These are phyloP conservation scores for Saccopteryx leptura DNA, from an alignment of 2,113 vertebrate species.

Conservation along the genomic window DNA sequence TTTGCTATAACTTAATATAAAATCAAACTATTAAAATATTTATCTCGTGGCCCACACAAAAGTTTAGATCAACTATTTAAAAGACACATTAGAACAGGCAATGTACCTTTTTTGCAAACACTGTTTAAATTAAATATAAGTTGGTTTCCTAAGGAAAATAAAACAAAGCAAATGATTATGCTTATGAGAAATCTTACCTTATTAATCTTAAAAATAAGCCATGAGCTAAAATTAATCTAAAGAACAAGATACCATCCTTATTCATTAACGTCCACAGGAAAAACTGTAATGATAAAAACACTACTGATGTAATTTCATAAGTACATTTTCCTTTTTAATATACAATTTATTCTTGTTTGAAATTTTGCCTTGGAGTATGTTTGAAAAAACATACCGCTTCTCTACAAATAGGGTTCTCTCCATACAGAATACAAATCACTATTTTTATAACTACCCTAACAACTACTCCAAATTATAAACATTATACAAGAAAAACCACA, in stretches of 20 bases:
- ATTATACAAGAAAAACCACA: slow-evolving; percentile 52
- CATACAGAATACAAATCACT: slow-evolving; percentile 42
- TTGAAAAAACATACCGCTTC: slow-evolving; percentile 17
- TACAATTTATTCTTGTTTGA: slow-evolving; percentile 15
- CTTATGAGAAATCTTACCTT: not conserved
- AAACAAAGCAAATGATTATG: slow-evolving; percentile 30
- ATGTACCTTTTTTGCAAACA: not conserved
- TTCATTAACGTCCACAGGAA: slow-evolving; percentile 7
- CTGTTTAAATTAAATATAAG: slow-evolving; percentile 45
- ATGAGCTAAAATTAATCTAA: slow-evolving; percentile 17
- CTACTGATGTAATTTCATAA: not conserved
- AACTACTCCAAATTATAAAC: slow-evolving; percentile 56
- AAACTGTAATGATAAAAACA: slow-evolving; percentile 36
- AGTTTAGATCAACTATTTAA: slow-evolving; percentile 35
- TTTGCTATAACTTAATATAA: slow-evolving; percentile 44
- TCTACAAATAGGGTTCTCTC: slow-evolving; percentile 19
- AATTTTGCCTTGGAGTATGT: slow-evolving; percentile 18
- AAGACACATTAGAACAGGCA: not conserved
- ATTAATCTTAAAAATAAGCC: slow-evolving; percentile 44
- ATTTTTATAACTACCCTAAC: slow-evolving; percentile 14
- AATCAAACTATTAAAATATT: slow-evolving; percentile 10
- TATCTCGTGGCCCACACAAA: not conserved
- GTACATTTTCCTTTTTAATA: not conserved
- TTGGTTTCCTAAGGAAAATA: not conserved
- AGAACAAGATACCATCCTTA: slow-evolving; percentile 5